Evolutionary conservation across 2,888 invertebrate genomes (phyloP), one percentile per base, ranked within the genome.

Genomic region (Petrolisthes manimaculis): DNA sequence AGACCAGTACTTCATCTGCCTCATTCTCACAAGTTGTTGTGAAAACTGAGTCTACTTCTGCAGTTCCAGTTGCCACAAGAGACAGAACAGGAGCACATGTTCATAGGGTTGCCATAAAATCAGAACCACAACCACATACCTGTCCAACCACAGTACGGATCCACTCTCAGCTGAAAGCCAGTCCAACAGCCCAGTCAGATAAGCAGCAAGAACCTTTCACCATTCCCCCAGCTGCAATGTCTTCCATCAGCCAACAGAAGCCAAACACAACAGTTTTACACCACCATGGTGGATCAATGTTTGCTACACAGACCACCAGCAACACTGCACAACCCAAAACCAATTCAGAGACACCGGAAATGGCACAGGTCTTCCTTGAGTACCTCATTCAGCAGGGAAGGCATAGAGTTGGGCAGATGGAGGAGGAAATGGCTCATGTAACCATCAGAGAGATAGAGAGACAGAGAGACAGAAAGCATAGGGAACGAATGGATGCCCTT

Each of bases 251-350:
- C 71, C 71, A 71, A 21, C 71, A 71, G 71, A 14, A 71, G 21
- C 71, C 71, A n/a, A 71, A 71, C 71, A 71, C 71, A 18, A 71
- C 71, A n/a, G 71, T 71, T 21, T 21, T 71, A 6, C 71, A 71
- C 71, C 71, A 71, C 21, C 71, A n/a, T 71, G 71, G 71, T 18
- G 71, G 21, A 18, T 71, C 71, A 14, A 3, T 71, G 21, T 71
- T 71, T 71, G 71, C 71, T 21, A 71, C 71, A 14, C 71, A 71
- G n/a, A 71, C 71, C 8, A 21, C 14, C 14, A 21, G 21, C 71
- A 8, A 18, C 14, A 14, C 18, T 8, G 21, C 21, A 6, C 6
- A 71, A 1, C 18, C 18, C 12, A 9, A 9, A 9, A 1, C 14
- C 14, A 71, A 71, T 8, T 4, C 71, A n/a, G 71, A 71, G n/a